A percentile compares a stretch with the other conserved stretches of the same genome.
Evolutionary conservation across 1,140 invertebrate genomes (phyloP).

Genomic region (Saccostrea glomerata): DNA sequence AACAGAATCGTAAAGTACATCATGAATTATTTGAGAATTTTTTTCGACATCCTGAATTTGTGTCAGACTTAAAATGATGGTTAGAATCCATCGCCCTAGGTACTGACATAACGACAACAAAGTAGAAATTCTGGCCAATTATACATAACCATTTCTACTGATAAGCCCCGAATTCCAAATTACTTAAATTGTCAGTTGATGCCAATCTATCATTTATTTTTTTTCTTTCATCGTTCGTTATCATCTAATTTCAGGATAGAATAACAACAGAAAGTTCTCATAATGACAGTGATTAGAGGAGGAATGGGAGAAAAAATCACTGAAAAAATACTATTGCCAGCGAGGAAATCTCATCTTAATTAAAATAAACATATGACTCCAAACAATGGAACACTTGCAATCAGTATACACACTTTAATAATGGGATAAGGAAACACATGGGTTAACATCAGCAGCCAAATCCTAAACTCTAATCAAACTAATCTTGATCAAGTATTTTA

Average conservation of each 20-base stretch:
- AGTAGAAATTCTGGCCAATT: neutral
- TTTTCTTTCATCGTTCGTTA: conserved; percentile 16
- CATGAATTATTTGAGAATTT: neutral
- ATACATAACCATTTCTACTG: neutral
- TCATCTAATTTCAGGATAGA: neutral
- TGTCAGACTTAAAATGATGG: neutral
- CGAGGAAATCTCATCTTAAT: neutral
- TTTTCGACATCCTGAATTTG: neutral
- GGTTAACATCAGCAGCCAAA: neutral
- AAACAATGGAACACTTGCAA: neutral
- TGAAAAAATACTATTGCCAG: neutral
- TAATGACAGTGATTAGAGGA: conserved; percentile 3
- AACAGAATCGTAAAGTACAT: neutral
- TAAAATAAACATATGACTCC: neutral
- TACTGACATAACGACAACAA: neutral
- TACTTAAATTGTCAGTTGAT: conserved; percentile 6
- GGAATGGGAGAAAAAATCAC: neutral
- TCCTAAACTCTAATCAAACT: too few species aligned
- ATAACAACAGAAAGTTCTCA: neutral
- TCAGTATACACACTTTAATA: neutral
- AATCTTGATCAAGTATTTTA: neutral
- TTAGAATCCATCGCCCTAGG: neutral
- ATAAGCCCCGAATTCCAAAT: neutral
- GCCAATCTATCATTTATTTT: conserved; percentile 21
- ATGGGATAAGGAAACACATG: neutral